Conservation (phyloP, 2,888 invertebrate species). For the Hyles lineata region DNA sequence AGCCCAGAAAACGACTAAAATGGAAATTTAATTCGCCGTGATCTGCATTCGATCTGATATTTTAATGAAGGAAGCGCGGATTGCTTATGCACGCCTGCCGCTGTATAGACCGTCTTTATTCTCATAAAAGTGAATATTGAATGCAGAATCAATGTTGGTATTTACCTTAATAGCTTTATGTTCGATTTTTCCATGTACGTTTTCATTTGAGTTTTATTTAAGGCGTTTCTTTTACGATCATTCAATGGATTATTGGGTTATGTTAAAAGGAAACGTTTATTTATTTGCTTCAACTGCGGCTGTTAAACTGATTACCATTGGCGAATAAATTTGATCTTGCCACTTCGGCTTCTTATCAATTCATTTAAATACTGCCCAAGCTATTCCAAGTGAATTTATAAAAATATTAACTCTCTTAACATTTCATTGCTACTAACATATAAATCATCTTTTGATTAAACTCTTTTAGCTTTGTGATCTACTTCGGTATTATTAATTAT, state of each 20-base stretch:
- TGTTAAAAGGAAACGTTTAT: neutral
- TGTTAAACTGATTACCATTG: neutral
- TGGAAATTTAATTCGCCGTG: conserved; percentile 18
- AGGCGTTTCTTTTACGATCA: neutral
- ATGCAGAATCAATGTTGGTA: neutral
- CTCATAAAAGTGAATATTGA: conserved; percentile 1
- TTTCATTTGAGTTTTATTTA: neutral
- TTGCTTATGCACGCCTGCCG: conserved; percentile 12
- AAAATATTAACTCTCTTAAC: too few relatives aligned
- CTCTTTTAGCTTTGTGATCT: too few relatives aligned
- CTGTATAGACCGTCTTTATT: neutral
- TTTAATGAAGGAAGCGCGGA: conserved; percentile 18
- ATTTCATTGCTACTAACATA: too few relatives aligned
- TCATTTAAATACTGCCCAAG: neutral
- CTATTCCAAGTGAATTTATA: too few relatives aligned
- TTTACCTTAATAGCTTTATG: neutral
- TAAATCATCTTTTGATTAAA: too few relatives aligned
- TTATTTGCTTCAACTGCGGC: neutral
- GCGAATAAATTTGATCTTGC: neutral
- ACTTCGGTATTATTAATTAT: too few relatives aligned
- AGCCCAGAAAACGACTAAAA: conserved; percentile 31
- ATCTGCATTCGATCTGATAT: conserved; percentile 15
- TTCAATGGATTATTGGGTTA: neutral
- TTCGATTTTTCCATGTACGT: neutral
- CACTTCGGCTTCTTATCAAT: neutral